Base-by-base conservation (phyloP, 1,140 invertebrate genomes). In the Drosophila nigrodunni region DNA sequence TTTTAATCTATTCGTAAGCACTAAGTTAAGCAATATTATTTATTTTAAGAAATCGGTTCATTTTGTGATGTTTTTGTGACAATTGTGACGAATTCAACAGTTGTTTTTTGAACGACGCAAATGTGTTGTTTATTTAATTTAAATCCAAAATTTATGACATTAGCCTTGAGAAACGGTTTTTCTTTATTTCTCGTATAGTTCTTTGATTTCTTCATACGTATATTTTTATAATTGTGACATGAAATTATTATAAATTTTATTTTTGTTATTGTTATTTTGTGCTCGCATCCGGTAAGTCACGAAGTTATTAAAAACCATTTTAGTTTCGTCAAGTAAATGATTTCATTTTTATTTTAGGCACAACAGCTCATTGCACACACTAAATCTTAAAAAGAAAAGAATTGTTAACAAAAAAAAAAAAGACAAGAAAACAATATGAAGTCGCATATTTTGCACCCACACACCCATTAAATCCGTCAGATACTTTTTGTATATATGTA, bases 301-400 rank as follows among this genome's bases (percentile, higher is more conserved):
- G 41, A 44, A 88, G 74, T 76, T 81, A 79, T 79, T 82, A 72
- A 74, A 78, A 78, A 68, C 49, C 79, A 81, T 76, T 81, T 50
- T 73, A 66, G 74, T 78, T 73, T 73, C 57, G 66, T 46, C 71
- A 81, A 83, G 82, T 90, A 90, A 90, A 90, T 88, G 88, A 90
- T 88, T 91, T 91, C 80, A 90, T 91, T 90, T 90, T 90, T 91
- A 90, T 90, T 90, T 89, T 90, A 90, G 88, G 88, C 85, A 80
- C 85, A 68, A 62, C 71, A 74, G 13, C 75, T 72, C 65, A 77
- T 78, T 78, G 59, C 65, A 80, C 54, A 76, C 52, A 71, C 9
- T 58, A 37, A 37, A 39, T 59, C 25, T 58, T 10, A 37, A 59
- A 70, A 68, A 66, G 52, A 77, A 35, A 35, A 64, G 41, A 54